phyloP scores from a whole-genome alignment of 2,797 vertebrate genomes.

The Mustela erminea region DNA sequence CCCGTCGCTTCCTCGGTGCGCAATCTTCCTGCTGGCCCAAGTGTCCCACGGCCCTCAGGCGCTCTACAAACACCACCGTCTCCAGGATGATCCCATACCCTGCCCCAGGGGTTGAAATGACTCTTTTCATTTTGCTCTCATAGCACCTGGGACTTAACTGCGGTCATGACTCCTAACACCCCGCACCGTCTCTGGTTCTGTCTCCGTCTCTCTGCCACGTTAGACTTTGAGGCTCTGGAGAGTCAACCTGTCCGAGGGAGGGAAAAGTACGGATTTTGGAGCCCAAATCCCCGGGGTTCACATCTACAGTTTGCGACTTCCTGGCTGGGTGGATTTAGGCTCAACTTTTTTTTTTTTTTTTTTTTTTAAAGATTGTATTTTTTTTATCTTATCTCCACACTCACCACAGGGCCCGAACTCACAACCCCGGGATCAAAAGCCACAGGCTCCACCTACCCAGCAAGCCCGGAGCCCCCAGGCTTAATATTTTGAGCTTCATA shows the following conservation, averaged over 20 bases:
- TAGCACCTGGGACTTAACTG: not conserved
- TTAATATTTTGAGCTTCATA: not conserved
- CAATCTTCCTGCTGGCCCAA: not conserved
- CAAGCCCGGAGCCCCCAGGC: no score
- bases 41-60: not conserved
- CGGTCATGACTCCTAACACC: not conserved
- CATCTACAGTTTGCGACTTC: not conserved
- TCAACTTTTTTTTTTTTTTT: not conserved
- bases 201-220: no score
- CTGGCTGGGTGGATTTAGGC: not conserved
- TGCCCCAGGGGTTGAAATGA: not conserved
- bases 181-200: not conserved
- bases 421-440: not conserved
- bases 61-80: accelerated
- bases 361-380: not conserved
- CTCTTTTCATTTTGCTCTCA: not conserved
- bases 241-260: accelerated
- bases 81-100: not conserved
- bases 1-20: accelerated
- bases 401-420: no score
- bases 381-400: not conserved
- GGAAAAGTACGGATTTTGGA: not conserved
- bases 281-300: not conserved
- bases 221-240: not conserved
- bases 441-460: not conserved